Evolutionary conservation across 2,888 invertebrate genomes (phyloP).

Genomic region (Tiliacea citrago): DNA sequence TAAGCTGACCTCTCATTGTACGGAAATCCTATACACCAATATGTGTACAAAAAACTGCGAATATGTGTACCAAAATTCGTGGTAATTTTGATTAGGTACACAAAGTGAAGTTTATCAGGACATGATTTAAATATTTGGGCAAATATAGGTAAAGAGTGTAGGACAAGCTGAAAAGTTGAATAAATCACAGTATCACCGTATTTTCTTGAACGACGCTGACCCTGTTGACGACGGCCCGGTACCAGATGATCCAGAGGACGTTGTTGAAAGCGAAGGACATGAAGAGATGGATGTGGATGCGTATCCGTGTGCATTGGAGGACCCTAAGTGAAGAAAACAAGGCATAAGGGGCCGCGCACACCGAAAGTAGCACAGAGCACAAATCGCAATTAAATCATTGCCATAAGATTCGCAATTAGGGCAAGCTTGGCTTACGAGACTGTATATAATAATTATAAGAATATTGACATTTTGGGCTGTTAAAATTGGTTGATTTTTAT

Average conservation of each 20-base stretch:
- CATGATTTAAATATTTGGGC: background rate
- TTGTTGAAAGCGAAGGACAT: conserved; percentile 94
- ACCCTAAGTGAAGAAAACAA: conserved; percentile 82
- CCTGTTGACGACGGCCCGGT: conserved; percentile 91
- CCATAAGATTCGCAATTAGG: conserved; percentile 29
- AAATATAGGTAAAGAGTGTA: background rate
- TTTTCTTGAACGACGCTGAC: conserved; percentile 91
- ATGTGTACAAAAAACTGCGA: too few species aligned
- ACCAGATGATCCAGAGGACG: conserved; percentile 94
- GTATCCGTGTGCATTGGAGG: conserved; percentile 93
- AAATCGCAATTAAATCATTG: conserved; percentile 19
- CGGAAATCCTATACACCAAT: too few species aligned
- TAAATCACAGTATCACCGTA: conserved; percentile 83
- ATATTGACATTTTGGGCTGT: background rate
- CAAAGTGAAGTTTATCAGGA: background rate
- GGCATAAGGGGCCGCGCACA: conserved; percentile 19
- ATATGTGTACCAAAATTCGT: background rate
- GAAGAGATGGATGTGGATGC: conserved; percentile 95
- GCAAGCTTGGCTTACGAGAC: background rate
- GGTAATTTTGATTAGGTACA: background rate
- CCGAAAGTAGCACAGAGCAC: background rate
- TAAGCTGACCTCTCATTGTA: too few species aligned
- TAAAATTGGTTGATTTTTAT: too few species aligned
- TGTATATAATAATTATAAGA: background rate
- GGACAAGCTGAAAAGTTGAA: background rate